Conservation (phyloP, 2,888 invertebrate species). For the Trissolcus brochymenae region DNA sequence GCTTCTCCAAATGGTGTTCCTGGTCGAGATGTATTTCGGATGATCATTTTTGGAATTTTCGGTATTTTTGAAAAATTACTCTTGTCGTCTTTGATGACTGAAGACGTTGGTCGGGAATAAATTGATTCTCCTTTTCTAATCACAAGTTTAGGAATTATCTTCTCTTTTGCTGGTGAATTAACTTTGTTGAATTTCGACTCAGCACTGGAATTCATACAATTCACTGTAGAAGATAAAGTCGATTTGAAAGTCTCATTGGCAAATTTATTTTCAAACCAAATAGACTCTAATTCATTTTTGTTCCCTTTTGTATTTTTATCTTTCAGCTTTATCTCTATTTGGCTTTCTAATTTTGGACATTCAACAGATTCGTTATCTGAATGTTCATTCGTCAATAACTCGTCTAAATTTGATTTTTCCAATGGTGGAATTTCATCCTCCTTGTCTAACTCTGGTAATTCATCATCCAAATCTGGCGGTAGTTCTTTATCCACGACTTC, state of each 20-base stretch:
- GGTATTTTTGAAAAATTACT: constrained; percentile 58
- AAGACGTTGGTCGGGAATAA: constrained; percentile 56
- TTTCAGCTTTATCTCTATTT: constrained; percentile 14
- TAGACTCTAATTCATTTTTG: neutral
- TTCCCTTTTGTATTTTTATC: neutral
- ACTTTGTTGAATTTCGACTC: constrained; percentile 1
- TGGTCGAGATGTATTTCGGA: constrained; percentile 71
- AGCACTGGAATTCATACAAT: no score
- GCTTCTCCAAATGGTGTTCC: constrained; percentile 69
- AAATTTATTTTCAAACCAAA: constrained; percentile 34
- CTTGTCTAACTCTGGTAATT: constrained; percentile 10
- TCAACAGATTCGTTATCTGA: constrained; percentile 33
- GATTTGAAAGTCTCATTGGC: neutral
- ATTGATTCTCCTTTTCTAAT: constrained; percentile 66
- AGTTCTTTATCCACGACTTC: constrained; percentile 17
- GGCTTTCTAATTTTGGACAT: constrained; percentile 45
- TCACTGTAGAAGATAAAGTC: no score
- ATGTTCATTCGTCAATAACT: neutral
- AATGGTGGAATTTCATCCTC: constrained; percentile 29
- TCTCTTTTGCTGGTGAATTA: constrained; percentile 39
- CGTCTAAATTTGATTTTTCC: constrained; percentile 15
- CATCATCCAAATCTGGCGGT: neutral
- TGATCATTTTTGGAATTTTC: constrained; percentile 75
- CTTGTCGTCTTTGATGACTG: constrained; percentile 5
- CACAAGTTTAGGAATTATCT: constrained; percentile 66